Base-by-base conservation (phyloP, 2,888 invertebrate genomes). In the Phasia obesa region DNA sequence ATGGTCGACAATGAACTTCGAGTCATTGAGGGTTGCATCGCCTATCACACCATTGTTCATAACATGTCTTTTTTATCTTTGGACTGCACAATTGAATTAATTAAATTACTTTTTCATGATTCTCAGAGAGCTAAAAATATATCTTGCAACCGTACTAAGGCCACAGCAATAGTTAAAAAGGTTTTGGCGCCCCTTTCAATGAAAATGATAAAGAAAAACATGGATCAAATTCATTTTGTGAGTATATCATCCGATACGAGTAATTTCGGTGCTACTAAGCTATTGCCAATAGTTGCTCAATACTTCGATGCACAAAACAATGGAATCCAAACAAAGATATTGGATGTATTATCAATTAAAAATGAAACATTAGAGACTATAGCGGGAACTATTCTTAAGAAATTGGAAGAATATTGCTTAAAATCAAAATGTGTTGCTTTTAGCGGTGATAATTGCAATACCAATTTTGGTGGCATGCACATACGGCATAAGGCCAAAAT, bases 311-410 rank as follows among this genome's bases (percentile, higher is more conserved):
- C 15, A 57, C 23, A 70, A 57, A 70, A 55, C 55, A 70, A 70
- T 70, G 47, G 57, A 70, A 70, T 70, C 47, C 55, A 70, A 35
- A 57, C 69, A 69, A 69, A 69, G 25, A 42, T 69, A 69, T 55
- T 69, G 13, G 44, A 69, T 57, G 57, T 70, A 57, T 70, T 70
- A 25, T 31, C 44, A 70, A 70, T 57, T 70, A 57, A 70, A 70
- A 53, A 69, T 69, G 11, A 69, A 69, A 69, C 55, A 55, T 69
- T 6, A 27, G 3, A 27, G 27, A 27, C 6, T 31, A 31, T 7
- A 31, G 27, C 6, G 27, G 27, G 6, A 27, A 4, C 27, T 27
- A 6, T 27, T 27, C 4, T 27, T 27, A 27, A 4, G 19, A 74
- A 74, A 53, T 5, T 31, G 31, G 27, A 27, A 27, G 27, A 27